phyloP scores from a whole-genome alignment of 2,888 invertebrate species.

The Dicycla oo region DNA sequence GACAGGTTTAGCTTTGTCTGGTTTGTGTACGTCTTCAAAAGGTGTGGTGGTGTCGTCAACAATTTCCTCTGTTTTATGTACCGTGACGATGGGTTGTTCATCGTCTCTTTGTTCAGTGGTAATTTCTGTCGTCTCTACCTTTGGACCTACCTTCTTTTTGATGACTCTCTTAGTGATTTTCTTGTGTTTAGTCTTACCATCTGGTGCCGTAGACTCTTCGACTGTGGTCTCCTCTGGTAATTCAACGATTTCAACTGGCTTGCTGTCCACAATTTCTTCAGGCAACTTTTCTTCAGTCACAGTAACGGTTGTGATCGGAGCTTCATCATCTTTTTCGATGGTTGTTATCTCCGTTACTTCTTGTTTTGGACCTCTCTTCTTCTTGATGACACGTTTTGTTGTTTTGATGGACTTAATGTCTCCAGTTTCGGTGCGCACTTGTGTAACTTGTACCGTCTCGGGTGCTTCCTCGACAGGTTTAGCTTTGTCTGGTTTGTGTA shows the following conservation, averaged over 20 bases:
- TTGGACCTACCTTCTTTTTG: conserved; percentile 17
- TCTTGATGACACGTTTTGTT: neutral
- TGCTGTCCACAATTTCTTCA: neutral
- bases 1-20: accelerated
- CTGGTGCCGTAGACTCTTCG: neutral
- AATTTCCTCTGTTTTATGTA: conserved; percentile 9
- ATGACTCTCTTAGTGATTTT: conserved; percentile 4
- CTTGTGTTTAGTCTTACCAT: neutral
- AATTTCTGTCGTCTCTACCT: neutral
- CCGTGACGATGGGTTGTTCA: neutral
- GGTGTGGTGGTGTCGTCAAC: neutral
- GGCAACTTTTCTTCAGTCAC: neutral
- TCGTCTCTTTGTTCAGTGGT: conserved; percentile 11
- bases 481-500: neutral
- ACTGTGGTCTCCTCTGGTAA: conserved; percentile 66
- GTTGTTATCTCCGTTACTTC: neutral
- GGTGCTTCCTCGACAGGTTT: neutral
- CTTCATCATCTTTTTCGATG: neutral
- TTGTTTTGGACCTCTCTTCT: no score
- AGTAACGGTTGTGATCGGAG: neutral
- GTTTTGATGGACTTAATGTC: conserved; percentile 71
- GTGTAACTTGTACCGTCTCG: neutral
- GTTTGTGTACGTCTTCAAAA: neutral
- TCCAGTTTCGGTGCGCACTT: conserved; percentile 47
- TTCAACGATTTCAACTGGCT: conserved; percentile 66